Evolutionary conservation across 2,888 invertebrate genomes (phyloP).

Genomic region (Lasioglossum figueresi): DNA sequence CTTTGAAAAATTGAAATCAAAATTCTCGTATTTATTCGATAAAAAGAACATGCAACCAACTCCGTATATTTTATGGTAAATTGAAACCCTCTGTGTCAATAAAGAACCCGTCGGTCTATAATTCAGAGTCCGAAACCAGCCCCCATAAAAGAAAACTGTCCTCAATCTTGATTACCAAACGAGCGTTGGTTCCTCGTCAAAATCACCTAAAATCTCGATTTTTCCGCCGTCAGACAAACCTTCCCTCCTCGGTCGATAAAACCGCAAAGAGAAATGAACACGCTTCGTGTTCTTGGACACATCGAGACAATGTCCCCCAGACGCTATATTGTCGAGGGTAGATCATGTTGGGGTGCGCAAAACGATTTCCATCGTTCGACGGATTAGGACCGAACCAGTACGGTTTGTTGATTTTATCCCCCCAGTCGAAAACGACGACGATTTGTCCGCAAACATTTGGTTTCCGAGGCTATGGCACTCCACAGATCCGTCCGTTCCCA

Average conservation of each 20-base stretch:
- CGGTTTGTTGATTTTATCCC: conserved; percentile 70
- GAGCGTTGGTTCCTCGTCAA: background rate
- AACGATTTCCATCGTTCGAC: conserved; percentile 63
- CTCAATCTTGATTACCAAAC: background rate
- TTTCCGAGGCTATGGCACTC: conserved; percentile 58
- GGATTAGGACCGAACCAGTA: conserved; percentile 62
- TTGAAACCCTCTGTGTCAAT: background rate
- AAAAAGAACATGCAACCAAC: background rate
- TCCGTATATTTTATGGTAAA: background rate
- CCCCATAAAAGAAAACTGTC: background rate
- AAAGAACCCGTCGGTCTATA: background rate
- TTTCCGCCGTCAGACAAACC: background rate
- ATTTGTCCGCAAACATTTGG: conserved; percentile 73
- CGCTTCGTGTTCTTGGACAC: conserved; percentile 41
- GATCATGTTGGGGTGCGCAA: conserved; percentile 41
- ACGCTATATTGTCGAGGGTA: conserved; percentile 33
- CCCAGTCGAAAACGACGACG: conserved; percentile 66
- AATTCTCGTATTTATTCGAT: background rate
- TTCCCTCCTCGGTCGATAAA: background rate
- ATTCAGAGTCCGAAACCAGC: background rate
- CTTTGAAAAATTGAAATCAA: background rate
- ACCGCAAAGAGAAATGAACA: conserved; percentile 22
- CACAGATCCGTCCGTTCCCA: conserved; percentile 59
- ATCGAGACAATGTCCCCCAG: conserved; percentile 44
- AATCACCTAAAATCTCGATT: background rate